A percentile compares a stretch with the other conserved stretches of the same genome.
These are phyloP conservation scores for Aldrovandia affinis DNA, from an alignment of 2,797 vertebrate genomes.

Conservation along the genomic window DNA sequence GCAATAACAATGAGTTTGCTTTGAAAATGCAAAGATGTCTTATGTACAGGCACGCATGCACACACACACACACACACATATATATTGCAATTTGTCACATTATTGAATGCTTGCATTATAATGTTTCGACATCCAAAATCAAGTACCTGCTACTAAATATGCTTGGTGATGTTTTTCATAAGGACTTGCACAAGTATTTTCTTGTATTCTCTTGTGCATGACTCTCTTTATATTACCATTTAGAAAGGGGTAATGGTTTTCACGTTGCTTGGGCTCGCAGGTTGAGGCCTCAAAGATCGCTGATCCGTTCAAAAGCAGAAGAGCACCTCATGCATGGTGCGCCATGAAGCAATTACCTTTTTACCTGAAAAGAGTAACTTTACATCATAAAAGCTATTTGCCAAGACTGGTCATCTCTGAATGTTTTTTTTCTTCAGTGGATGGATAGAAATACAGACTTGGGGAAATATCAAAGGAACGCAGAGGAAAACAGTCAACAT, in stretches of 20 bases:
- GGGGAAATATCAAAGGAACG: constrained; percentile 1
- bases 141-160: too few species aligned
- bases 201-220: not conserved
- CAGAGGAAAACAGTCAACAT: not conserved
- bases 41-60: too few species aligned
- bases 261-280: not conserved
- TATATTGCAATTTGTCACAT: too few species aligned
- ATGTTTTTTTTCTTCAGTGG: not conserved
- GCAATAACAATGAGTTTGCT: too few species aligned
- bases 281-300: constrained; percentile 10
- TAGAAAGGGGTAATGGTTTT: not conserved
- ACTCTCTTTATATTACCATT: not conserved
- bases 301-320: constrained; percentile 15
- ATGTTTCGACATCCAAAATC: too few species aligned
- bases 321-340: constrained; percentile 23
- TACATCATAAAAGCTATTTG: not conserved
- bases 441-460: not conserved
- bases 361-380: constrained; percentile 8
- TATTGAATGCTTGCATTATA: too few species aligned
- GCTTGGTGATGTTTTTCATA: not conserved
- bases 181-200: not conserved
- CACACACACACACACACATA: too few species aligned
- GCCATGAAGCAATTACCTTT: constrained; percentile 27
- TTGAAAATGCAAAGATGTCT: too few species aligned
- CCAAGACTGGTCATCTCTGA: not conserved